Base-by-base conservation (phyloP, 2,888 invertebrate species). In the Frankliniella intonsa region DNA sequence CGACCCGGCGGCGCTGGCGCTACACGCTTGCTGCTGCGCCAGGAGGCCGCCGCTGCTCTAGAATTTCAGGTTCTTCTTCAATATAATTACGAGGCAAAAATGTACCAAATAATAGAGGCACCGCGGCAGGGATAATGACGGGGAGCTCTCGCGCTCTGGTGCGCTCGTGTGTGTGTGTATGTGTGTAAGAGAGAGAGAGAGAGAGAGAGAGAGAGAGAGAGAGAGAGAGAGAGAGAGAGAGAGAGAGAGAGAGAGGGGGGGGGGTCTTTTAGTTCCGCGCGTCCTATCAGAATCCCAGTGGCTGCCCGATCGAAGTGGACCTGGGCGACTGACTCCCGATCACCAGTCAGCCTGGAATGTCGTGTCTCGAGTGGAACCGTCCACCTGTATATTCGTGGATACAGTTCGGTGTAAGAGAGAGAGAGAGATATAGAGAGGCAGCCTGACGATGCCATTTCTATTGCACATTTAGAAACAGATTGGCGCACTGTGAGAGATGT, bases 1-100 rank as follows among this genome's bases (percentile, higher is more conserved):
- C 69, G 69, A 25, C 22, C 12, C 25, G 25, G 69, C 69, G 22
- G 69, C 25, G 22, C 25, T 11, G 69, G n/a, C 65, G n/a, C 65
- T 2, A 3, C 65, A n/a, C 65, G 65, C 69, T 76, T 14, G 62
- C 62, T 3, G 62, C 62, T 11, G 17, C 62, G 17, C 17, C 55
- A 14, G 17, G 55, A 55, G 5, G 55, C 55, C 38, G 38, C 17
- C 17, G 17, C 62, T 76, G 69, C 69, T 76, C 69, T 76, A 76
- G 69, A 76, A 76, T 76, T 76, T 76, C 69, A 25, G 69, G 69
- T 76, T 76, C 69, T 76, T 76, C 69, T 76, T 76, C 69, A 76
- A 76, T 76, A 76, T 76, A 76, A 76, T 76, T 76, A 76, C 69
- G 22, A 22, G 69, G 69, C 22, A 25, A 22, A 76, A 76, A 76